Percentiles rank a stretch among this genome's conserved stretches.
These are phyloP conservation scores for Apocrypta bakeri DNA, from an alignment of 1,140 invertebrate genomes.

Conservation along the genomic window DNA sequence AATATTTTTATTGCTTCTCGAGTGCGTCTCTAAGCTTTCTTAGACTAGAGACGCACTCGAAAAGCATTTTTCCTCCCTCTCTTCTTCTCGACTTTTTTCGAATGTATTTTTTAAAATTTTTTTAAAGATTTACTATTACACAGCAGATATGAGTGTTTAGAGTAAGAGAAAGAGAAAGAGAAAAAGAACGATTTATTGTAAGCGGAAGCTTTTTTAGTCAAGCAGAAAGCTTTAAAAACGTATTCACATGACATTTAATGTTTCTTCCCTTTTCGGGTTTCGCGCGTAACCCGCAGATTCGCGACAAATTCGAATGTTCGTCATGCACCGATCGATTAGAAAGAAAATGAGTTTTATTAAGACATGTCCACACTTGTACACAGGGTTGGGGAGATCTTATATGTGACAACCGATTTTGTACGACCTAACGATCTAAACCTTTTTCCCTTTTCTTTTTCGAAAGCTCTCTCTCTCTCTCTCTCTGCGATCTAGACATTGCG, in stretches of 20 bases:
- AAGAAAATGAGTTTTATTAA: background rate
- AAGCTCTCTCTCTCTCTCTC: too few relatives aligned
- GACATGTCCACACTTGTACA: background rate
- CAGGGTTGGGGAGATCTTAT: background rate
- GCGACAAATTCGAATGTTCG: background rate
- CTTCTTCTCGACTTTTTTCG: too few relatives aligned
- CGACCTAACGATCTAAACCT: background rate
- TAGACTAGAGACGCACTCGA: too few relatives aligned
- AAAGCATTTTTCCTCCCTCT: too few relatives aligned
- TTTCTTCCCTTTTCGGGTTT: too few relatives aligned
- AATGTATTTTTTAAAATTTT: too few relatives aligned
- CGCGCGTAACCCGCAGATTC: background rate
- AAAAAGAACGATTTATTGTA: too few relatives aligned
- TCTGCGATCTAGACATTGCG: background rate
- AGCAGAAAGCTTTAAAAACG: background rate
- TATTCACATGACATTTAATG: too few relatives aligned
- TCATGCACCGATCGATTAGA: background rate
- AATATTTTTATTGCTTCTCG: background rate
- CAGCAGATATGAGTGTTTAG: too few relatives aligned
- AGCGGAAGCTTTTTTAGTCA: background rate
- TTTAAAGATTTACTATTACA: too few relatives aligned
- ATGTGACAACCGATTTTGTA: background rate
- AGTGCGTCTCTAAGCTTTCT: too few relatives aligned
- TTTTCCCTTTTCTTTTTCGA: background rate
- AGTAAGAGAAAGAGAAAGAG: too few relatives aligned